Base-by-base conservation (phyloP, 2,888 invertebrate species). In the Sturmia bella region DNA sequence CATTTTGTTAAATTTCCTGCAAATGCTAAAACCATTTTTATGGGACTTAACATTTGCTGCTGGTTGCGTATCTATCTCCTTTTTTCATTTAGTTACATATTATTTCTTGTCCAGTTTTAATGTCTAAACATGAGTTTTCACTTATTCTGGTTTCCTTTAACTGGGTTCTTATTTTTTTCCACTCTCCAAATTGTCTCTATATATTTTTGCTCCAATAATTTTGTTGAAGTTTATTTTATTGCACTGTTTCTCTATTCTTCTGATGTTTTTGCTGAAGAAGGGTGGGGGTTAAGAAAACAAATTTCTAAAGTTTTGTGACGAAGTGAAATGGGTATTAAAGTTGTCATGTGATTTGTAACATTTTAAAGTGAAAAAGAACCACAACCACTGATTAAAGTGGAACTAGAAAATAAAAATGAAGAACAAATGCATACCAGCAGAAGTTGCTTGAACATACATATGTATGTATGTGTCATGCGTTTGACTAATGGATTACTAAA, bases 161-260 rank as follows among this genome's bases (percentile, higher is more conserved):
- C 11, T 69, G 15, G 45, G 1, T 37, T 11, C 24, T 32, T 15
- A n/a, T 13, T 21, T 1, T 27, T 19, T 27, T 32, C 19, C 4
- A 5, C 13, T 17, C 12, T 37, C 9, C 32, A n/a, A 32, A 32
- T 48, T 32, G 11, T 70, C 37, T 3, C 15, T 19, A 12, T 9
- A 50, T 9, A 52, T 39, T 50, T 72, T 41, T 52, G 72, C 72
- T 72, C 61, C 61, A 72, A 52, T 72, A 72, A 72, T 72, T 72
- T 72, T 17, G 9, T 12, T 68, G 0, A 54, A 68, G 27, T 43
- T 27, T 43, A 1, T 41, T 68, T 41, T 48, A 21, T 17, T 15
- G 13, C 24, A 12, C 24, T 52, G 15, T 68, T 64, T 19, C 21
- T 50, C 13, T 19, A 3, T 4, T 57, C 39, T 21, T 24, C 6